Evolutionary conservation across 2,888 invertebrate species (phyloP), one percentile per base, ranked within the genome.

Genomic region (Limnephilus marmoratus): DNA sequence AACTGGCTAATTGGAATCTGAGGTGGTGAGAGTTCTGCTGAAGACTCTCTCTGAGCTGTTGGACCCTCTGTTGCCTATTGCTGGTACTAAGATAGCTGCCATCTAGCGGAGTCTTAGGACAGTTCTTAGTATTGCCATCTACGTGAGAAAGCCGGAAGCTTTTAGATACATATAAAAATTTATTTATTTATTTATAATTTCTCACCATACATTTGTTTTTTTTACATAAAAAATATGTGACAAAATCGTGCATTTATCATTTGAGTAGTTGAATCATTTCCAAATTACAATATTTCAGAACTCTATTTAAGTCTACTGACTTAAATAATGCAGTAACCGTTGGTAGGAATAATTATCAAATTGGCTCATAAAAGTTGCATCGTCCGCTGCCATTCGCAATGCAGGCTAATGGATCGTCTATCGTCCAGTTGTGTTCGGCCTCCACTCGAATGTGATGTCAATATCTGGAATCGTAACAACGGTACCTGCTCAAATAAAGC

Each of bases 281-380:
- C 5, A 83, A 37, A 24, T 37, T 31, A 37, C 37, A 83, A 31
- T 45, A 45, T 45, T 90, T 12, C 41, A 29, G 81, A 81, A 68
- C 29, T 41, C 41, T 5, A 41, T 41, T 41, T 41, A 41, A 41
- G 41, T 12, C 45, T 45, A 45, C 45, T 81, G 85, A 91, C 86
- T 87, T 91, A 86, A 91, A 85, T 86, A 87, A 91, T 86, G 18
- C 15, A 86, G 34, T 91, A 45, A 91, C 86, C 91, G 80, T n/a
- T n/a, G 81, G 86, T 41, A 68, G 53, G 29, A 87, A 53, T 91
- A 45, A 87, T 91, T 24, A 86, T 91, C 86, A 85, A 91, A 87
- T 87, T 87, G 81, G 91, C 37, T 81, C 86, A 87, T 91, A 49
- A 86, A 91, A 91, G 41, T 91, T 86, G 68, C 68, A 90, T 31